These are phyloP conservation scores for Cataglyphis altisquamis DNA, from an alignment of 2,888 invertebrate species.

Conservation along the genomic window DNA sequence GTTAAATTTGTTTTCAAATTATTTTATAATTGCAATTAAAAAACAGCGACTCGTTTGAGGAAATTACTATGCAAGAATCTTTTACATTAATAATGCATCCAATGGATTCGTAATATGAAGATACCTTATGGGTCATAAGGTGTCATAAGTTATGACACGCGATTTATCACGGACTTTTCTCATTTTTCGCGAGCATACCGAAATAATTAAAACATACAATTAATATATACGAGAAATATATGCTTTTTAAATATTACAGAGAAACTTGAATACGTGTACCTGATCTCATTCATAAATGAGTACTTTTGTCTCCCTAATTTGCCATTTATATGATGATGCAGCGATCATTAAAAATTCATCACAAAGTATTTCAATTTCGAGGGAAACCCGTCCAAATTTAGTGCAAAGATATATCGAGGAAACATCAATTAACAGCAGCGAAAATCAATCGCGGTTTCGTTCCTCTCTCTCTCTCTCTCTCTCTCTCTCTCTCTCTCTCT, in stretches of 20 bases:
- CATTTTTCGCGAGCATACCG: background rate
- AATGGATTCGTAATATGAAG: background rate
- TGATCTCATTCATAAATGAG: background rate
- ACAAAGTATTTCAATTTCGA: conserved; percentile 19
- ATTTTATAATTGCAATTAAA: background rate
- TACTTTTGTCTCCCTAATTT: background rate
- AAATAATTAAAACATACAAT: background rate
- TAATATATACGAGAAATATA: background rate
- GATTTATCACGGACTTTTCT: background rate
- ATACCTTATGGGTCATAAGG: background rate
- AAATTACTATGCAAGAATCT: background rate
- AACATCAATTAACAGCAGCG: conserved; percentile 28
- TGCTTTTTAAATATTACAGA: background rate
- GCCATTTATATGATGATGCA: background rate
- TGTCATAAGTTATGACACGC: background rate
- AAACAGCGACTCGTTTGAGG: background rate
- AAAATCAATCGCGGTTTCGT: conserved; percentile 32
- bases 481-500: background rate
- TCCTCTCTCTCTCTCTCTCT: conserved; percentile 4
- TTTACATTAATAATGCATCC: no score
- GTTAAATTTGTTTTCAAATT: background rate
- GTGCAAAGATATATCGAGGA: conserved; percentile 33
- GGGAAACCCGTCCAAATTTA: conserved; percentile 9
- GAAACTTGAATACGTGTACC: background rate
- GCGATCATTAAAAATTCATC: background rate